Evolutionary conservation across 2,888 invertebrate genomes (phyloP).

Genomic region (Yponomeuta malinellus): DNA sequence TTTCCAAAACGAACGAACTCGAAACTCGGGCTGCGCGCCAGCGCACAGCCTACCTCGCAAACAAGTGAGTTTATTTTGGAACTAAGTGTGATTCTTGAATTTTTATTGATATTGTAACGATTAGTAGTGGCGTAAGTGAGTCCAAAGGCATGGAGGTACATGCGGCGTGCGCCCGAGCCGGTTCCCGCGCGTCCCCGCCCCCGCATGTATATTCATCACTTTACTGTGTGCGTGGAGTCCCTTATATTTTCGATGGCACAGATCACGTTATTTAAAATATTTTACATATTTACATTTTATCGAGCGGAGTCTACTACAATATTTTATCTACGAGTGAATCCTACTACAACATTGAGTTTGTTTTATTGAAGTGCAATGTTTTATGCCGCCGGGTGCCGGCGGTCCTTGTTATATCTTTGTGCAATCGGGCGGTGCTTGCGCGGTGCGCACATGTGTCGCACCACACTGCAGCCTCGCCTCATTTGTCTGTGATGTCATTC

Average conservation of each 20-base stretch:
- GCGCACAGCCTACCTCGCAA: slow-evolving; percentile 82
- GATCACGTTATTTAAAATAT: slow-evolving; percentile 72
- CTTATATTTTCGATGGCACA: slow-evolving; percentile 72
- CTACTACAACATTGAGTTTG: slow-evolving; percentile 76
- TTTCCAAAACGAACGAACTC: slow-evolving; percentile 78
- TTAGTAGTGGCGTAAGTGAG: slow-evolving; percentile 74
- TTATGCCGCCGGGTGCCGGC: slow-evolving; percentile 72
- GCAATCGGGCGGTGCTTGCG: slow-evolving; percentile 55
- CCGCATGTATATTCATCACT: slow-evolving; percentile 51
- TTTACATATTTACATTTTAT: slow-evolving; percentile 76
- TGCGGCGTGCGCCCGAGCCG: slow-evolving; percentile 32
- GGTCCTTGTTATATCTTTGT: slow-evolving; percentile 68
- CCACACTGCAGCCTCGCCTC: slow-evolving; percentile 25
- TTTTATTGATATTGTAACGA: slow-evolving; percentile 77
- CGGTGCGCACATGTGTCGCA: slow-evolving; percentile 36
- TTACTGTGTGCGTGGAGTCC: slow-evolving; percentile 70
- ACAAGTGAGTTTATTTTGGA: slow-evolving; percentile 86
- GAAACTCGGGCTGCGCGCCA: slow-evolving; percentile 75
- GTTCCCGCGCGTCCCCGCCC: slow-evolving; percentile 27
- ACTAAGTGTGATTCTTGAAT: slow-evolving; percentile 85
- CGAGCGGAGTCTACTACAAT: slow-evolving; percentile 74
- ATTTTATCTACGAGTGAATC: slow-evolving; percentile 73
- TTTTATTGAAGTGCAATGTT: slow-evolving; percentile 73
- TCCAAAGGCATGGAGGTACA: slow-evolving; percentile 53
- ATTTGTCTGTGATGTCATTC: neutral